Conservation (phyloP, 2,888 invertebrate species). For the Rhamphomyia laevipes region DNA sequence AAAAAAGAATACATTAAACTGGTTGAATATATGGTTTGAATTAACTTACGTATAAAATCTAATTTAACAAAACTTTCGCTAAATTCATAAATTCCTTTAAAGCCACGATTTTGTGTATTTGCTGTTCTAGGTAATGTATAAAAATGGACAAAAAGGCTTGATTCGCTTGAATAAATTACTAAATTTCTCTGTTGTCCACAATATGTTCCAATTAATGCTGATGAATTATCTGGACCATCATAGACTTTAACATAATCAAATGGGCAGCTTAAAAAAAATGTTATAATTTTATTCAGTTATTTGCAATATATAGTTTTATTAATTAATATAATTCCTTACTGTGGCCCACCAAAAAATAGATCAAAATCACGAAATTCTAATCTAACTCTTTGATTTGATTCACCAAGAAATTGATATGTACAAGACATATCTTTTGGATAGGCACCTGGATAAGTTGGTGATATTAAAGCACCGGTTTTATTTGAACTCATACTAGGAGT, state of each 20-base stretch:
- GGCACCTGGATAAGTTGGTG: constrained; percentile 97
- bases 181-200: constrained; percentile 95
- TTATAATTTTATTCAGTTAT: no score
- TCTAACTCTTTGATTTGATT: constrained; percentile 79
- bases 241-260: constrained; percentile 96
- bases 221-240: constrained; percentile 82
- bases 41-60: constrained; percentile 55
- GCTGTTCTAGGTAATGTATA: constrained; percentile 82
- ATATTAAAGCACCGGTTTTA: constrained; percentile 76
- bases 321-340: constrained; percentile 54
- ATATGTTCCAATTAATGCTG: constrained; percentile 89
- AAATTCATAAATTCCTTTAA: constrained; percentile 97
- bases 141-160: constrained; percentile 82
- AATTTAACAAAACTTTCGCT: constrained; percentile 97
- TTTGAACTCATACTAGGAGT: constrained; percentile 47
- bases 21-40: not conserved
- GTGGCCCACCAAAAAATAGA: constrained; percentile 95
- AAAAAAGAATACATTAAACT: not conserved
- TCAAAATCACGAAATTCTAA: constrained; percentile 97
- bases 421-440: constrained; percentile 95
- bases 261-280: constrained; percentile 70
- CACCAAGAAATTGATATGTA: constrained; percentile 86
- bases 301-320: no score
- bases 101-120: constrained; percentile 94
- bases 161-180: constrained; percentile 88